Percentiles rank a stretch among this genome's conserved stretches.
These are phyloP conservation scores for Pycnonotus jocosus DNA, from an alignment of 2,113 vertebrate species.

Conservation along the genomic window DNA sequence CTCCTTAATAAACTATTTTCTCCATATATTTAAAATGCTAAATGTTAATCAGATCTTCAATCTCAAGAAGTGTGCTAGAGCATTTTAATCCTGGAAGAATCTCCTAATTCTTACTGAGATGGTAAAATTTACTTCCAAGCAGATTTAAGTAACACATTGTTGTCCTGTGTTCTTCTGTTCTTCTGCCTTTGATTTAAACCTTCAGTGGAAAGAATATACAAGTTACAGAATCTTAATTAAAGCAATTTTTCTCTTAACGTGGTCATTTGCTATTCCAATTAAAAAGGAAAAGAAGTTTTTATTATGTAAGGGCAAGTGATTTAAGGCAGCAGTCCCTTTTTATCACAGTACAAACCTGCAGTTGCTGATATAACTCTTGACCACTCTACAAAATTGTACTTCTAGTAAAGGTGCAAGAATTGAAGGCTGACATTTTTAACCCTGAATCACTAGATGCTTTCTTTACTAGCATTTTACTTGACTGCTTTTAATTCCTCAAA, in stretches of 20 bases:
- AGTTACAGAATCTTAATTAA: neutral
- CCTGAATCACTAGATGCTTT: neutral
- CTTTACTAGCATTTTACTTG: neutral
- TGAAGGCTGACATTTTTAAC: conserved; percentile 26
- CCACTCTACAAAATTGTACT: neutral
- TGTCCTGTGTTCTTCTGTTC: neutral
- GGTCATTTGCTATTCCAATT: neutral
- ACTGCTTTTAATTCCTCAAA: neutral
- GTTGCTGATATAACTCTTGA: neutral
- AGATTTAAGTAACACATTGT: neutral
- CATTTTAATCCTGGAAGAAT: neutral
- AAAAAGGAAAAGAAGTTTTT: neutral
- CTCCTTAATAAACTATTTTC: neutral
- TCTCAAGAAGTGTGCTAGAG: neutral
- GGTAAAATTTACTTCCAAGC: neutral
- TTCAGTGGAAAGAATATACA: neutral
- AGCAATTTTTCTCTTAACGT: neutral
- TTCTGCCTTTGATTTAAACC: neutral
- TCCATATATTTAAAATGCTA: neutral
- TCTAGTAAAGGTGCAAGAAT: neutral
- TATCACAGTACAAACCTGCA: neutral
- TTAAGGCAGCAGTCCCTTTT: neutral
- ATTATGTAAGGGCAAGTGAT: neutral
- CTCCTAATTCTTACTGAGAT: neutral
- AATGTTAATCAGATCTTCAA: neutral